Percentiles rank a stretch among this genome's conserved stretches.
These are phyloP conservation scores for Sinocyclocheilus rhinocerous DNA, from an alignment of 2,113 vertebrate genomes.

Conservation along the genomic window DNA sequence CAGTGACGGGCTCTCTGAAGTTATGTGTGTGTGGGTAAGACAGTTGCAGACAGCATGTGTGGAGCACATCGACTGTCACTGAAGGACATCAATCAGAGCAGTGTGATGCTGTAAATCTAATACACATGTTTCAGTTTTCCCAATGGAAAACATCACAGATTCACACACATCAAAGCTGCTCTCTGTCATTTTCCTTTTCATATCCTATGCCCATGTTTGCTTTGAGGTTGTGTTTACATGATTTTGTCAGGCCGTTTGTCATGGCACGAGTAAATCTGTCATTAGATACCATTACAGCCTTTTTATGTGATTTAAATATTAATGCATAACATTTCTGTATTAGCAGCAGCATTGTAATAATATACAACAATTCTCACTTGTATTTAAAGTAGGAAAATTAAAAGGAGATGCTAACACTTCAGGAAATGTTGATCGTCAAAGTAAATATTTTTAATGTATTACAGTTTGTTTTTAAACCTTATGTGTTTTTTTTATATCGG, in stretches of 20 bases:
- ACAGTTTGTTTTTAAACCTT: too few species aligned
- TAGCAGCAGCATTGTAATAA: not conserved
- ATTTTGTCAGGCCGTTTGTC: conserved; percentile 39
- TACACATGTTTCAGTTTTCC: conserved; percentile 43
- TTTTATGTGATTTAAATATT: conserved; percentile 13
- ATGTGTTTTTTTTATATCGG: too few species aligned
- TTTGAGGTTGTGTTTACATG: conserved; percentile 46
- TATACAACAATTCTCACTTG: not conserved
- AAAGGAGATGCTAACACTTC: not conserved
- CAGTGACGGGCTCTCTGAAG: not conserved
- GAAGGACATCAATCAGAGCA: conserved; percentile 51
- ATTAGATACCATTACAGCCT: conserved; percentile 38
- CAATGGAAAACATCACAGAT: conserved; percentile 46
- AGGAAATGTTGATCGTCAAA: too few species aligned
- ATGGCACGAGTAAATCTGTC: conserved; percentile 29
- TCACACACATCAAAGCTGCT: conserved; percentile 44
- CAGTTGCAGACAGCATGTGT: conserved; percentile 1
- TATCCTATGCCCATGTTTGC: conserved; percentile 38
- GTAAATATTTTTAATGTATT: too few species aligned
- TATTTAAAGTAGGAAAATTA: not conserved
- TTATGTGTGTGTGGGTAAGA: not conserved
- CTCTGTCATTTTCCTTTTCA: conserved; percentile 29
- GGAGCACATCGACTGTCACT: conserved; percentile 16
- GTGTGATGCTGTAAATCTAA: conserved; percentile 18
- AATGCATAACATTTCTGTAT: too few species aligned